Conservation (phyloP, 2,888 invertebrate genomes). For the Apodemia mormo region DNA sequence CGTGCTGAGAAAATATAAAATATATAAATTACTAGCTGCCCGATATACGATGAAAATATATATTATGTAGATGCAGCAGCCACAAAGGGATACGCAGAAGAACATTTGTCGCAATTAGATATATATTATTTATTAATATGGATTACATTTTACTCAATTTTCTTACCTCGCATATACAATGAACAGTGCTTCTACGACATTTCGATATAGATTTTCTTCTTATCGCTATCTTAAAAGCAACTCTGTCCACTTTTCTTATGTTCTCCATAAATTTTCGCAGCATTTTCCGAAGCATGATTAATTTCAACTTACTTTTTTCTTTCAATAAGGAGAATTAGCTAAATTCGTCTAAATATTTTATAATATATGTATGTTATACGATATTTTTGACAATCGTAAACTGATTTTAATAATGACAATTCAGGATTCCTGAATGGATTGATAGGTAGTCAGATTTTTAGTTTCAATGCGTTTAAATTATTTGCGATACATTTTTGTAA, state of each 20-base stretch:
- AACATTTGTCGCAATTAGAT: no score
- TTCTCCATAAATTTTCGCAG: conserved; percentile 53
- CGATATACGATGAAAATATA: no score
- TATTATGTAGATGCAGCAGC: no score
- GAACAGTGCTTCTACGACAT: conserved; percentile 61
- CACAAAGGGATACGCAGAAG: no score
- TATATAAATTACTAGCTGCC: no score
- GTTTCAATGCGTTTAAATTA: neutral
- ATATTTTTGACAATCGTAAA: neutral
- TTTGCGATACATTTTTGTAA: neutral
- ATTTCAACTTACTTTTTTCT: neutral
- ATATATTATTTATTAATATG: no score
- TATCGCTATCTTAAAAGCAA: conserved; percentile 56
- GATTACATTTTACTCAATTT: neutral
- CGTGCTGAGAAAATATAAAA: no score
- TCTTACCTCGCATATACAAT: conserved; percentile 69
- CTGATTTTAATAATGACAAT: neutral
- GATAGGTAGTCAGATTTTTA: neutral
- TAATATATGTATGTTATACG: neutral
- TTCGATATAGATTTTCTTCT: conserved; percentile 57
- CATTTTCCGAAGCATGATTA: conserved; percentile 58
- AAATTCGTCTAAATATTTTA: neutral
- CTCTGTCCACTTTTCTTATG: conserved; percentile 56
- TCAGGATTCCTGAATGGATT: neutral
- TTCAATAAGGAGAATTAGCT: neutral